A percentile compares a stretch with the other conserved stretches of the same genome.
Evolutionary conservation across 2,888 invertebrate species (phyloP).

Genomic region (Spicauda simplicius): DNA sequence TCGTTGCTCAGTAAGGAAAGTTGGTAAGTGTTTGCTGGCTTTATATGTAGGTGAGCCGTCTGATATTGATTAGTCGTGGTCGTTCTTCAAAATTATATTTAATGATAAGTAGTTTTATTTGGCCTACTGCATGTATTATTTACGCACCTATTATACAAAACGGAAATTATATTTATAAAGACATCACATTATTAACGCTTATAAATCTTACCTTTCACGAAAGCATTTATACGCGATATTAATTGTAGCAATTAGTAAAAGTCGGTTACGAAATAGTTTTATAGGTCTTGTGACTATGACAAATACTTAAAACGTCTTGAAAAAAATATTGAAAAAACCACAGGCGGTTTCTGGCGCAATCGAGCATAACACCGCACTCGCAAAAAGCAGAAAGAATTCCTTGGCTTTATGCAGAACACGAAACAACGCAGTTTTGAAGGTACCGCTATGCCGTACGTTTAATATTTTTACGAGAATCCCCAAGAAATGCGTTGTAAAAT

Average conservation of each 20-base stretch:
- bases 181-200: background rate
- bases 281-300: background rate
- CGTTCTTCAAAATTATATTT: background rate
- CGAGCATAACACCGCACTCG: constrained; percentile 62
- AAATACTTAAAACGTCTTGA: background rate
- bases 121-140: too few relatives aligned
- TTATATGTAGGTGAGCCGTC: constrained; percentile 15
- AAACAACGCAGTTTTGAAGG: constrained; percentile 50
- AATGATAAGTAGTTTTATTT: too few relatives aligned
- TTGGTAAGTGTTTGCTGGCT: constrained; percentile 20
- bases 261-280: constrained; percentile 5
- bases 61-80: background rate
- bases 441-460: constrained; percentile 60
- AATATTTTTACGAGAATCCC: constrained; percentile 70
- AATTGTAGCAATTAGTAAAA: background rate
- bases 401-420: constrained; percentile 14
- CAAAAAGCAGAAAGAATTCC: constrained; percentile 52
- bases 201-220: too few relatives aligned
- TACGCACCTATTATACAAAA: too few relatives aligned
- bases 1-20: constrained; percentile 38
- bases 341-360: constrained; percentile 57
- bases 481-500: constrained; percentile 67
- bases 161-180: background rate
- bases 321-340: constrained; percentile 22
- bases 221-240: background rate